These are phyloP conservation scores for Ambastaia sidthimunki DNA, from an alignment of 2,797 vertebrate species.

Conservation along the genomic window DNA sequence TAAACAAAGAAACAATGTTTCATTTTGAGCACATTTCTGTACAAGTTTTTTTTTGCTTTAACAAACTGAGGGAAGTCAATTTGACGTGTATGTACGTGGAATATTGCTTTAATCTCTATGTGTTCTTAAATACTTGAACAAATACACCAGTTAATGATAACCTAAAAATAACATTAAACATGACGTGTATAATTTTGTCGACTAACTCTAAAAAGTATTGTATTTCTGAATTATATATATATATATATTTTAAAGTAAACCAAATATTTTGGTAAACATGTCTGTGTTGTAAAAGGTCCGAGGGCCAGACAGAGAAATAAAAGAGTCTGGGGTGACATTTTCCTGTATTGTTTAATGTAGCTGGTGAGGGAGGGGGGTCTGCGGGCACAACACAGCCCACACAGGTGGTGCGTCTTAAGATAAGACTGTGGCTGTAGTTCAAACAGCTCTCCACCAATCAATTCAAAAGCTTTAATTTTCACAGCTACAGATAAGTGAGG, in stretches of 20 bases:
- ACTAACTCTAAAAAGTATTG: neutral
- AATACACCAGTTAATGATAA: neutral
- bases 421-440: slow-evolving; percentile 49
- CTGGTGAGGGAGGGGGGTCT: neutral
- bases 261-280: neutral
- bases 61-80: neutral
- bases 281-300: neutral
- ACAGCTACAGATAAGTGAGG: slow-evolving; percentile 47
- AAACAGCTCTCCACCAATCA: slow-evolving; percentile 47
- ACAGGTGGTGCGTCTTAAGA: slow-evolving; percentile 59
- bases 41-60: too few species aligned
- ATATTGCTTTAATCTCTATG: neutral
- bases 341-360: slow-evolving; percentile 38
- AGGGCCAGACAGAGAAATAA: neutral
- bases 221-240: neutral
- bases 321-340: slow-evolving; percentile 48
- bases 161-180: neutral
- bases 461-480: slow-evolving; percentile 25
- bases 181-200: neutral
- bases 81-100: neutral
- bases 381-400: neutral
- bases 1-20: too few species aligned
- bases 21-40: too few species aligned
- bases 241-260: too few species aligned
- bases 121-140: neutral